These are phyloP conservation scores for Percina caprodes DNA, from an alignment of 2,113 vertebrate species.

Conservation along the genomic window DNA sequence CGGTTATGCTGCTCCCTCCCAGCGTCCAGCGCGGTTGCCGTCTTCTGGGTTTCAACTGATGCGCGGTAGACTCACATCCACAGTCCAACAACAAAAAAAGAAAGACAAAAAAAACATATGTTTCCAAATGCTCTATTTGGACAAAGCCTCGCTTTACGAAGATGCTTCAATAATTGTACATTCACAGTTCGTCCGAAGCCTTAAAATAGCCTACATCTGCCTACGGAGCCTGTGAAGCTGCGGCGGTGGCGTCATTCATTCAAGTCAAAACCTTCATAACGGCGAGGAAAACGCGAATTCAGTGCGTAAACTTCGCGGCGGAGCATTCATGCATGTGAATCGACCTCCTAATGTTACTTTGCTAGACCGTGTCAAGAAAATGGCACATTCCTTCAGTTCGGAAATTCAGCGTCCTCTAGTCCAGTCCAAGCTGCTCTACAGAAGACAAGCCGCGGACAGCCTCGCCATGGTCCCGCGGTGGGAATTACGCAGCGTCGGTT, in stretches of 20 bases:
- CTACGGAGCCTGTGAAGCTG: conserved; percentile 28
- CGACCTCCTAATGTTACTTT: conserved; percentile 53
- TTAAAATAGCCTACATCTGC: neutral
- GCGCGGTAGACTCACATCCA: conserved; percentile 69
- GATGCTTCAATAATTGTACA: conserved; percentile 15
- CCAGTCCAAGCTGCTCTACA: conserved; percentile 10
- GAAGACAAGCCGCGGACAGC: conserved; percentile 13
- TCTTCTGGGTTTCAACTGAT: conserved; percentile 56
- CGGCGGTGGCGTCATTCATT: conserved; percentile 69
- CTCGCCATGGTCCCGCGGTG: conserved; percentile 62
- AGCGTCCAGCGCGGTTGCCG: conserved; percentile 23
- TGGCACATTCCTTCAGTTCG: conserved; percentile 76
- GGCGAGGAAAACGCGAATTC: conserved; percentile 30
- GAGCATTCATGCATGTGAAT: conserved; percentile 24
- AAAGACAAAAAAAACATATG: conserved; percentile 15
- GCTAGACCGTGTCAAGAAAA: conserved; percentile 44
- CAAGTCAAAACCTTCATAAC: conserved; percentile 44
- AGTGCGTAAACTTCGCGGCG: conserved; percentile 66
- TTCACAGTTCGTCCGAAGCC: conserved; percentile 43
- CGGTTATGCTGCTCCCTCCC: conserved; percentile 44
- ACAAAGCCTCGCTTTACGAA: conserved; percentile 27
- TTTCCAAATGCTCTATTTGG: conserved; percentile 36
- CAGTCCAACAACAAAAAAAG: neutral
- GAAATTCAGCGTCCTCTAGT: conserved; percentile 36
- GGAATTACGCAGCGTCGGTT: conserved; percentile 39